Conservation (phyloP, 2,888 invertebrate genomes). For the Agriopis marginaria region DNA sequence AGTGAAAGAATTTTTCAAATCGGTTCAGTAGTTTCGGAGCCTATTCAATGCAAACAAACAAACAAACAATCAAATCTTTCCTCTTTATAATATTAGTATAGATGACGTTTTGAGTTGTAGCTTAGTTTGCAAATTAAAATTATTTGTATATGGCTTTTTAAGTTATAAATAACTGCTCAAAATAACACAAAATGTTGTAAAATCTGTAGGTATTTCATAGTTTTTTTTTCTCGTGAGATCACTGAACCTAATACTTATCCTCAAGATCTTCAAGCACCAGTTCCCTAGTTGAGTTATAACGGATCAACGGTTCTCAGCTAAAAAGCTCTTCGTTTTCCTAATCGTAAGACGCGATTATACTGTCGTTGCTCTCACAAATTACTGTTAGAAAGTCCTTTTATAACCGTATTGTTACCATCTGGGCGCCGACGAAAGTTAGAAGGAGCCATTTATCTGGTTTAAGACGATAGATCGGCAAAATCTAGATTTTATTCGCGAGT, state of each 20-base stretch:
- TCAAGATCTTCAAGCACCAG: conserved; percentile 5
- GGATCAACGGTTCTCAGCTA: conserved; percentile 9
- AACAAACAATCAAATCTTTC: too few species aligned
- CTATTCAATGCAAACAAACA: too few species aligned
- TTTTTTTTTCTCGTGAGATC: too few species aligned
- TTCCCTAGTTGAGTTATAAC: conserved; percentile 9
- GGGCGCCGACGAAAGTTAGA: conserved; percentile 38
- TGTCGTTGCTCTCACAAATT: conserved; percentile 45
- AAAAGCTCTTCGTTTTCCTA: conserved; percentile 19
- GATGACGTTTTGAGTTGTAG: too few species aligned
- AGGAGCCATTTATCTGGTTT: conserved; percentile 44
- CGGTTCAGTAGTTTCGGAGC: too few species aligned
- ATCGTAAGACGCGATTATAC: conserved; percentile 44
- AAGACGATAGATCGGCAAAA: conserved; percentile 32
- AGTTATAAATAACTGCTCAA: neutral
- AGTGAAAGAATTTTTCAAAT: too few species aligned
- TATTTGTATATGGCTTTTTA: too few species aligned
- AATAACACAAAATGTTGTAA: neutral
- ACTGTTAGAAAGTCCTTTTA: conserved; percentile 44
- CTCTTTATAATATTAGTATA: too few species aligned
- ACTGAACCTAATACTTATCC: neutral
- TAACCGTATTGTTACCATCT: conserved; percentile 43
- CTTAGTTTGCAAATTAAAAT: neutral
- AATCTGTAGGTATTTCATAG: neutral
- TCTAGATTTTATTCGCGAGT: conserved; percentile 28